Evolutionary conservation across 1,140 invertebrate genomes (phyloP), one percentile per base, ranked within the genome.

Genomic region (Trichogramma pretiosum): DNA sequence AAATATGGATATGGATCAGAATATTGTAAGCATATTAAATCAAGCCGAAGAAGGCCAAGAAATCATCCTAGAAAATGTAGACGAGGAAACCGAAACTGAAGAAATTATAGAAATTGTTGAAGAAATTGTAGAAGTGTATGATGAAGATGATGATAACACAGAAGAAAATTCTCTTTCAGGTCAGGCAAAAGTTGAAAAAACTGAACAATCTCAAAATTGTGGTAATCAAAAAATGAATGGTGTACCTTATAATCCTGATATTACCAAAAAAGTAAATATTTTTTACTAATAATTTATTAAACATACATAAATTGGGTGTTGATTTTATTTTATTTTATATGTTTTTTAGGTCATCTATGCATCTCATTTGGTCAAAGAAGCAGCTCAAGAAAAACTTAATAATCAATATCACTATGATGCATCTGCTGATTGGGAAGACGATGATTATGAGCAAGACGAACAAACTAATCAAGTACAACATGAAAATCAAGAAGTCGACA

Each of bases 401-500:
- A 22, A 43, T 46, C 10, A 53, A 48, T 49, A 66, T 30, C 46
- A 56, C 1, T 71, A 71, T 19, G 64, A 70, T 48, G 57, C 62
- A 2, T 60, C 62, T 10, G 66, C 66, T 22, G 69, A 70, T 44
- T 70, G 68, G 68, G 62, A 68, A 34, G 65, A 70, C 18, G 67
- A 69, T 18, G 69, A 70, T 4, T 38, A 60, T 17, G 67, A 70
- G 16, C 59, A 59, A 22, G 5, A 48, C 8, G 59, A 61, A 33
- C 46, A 56, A 22, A 14, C 50, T 16, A 54, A 56, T 28, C 24
- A 23, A 38, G 5, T 23, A 46, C n/a, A n/a, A n/a, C 39, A 39
- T n/a, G 41, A 36, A 52, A 41, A 38, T 54, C 24, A 17, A 23
- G 36, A 7, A 11, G 35, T 16, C 3, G 24, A 17, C 38, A 41